A percentile compares a stretch with the other conserved stretches of the same genome.
Conservation (phyloP, 1,140 invertebrate genomes). For the Drosophila ananassae region DNA sequence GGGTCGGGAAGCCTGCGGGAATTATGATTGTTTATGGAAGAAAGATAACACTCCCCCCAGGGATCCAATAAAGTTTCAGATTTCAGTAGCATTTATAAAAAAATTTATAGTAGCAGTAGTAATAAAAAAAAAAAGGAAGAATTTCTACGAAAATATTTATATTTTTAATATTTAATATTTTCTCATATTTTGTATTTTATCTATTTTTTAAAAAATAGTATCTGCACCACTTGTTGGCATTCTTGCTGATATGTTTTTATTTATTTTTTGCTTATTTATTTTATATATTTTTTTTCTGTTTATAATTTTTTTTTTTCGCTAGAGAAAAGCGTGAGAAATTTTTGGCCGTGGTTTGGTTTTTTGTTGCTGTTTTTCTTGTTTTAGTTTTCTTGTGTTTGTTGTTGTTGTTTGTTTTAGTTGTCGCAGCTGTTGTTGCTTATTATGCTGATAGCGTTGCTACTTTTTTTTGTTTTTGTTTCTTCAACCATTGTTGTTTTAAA, state of each 20-base stretch:
- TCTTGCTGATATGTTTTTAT: constrained; percentile 27
- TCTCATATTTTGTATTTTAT: not conserved
- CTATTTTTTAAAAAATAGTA: constrained; percentile 10
- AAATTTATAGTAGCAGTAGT: too few species aligned
- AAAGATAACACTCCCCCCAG: constrained; percentile 9
- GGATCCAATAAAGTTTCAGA: not conserved
- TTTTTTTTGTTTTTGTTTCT: constrained; percentile 49
- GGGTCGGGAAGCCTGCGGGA: not conserved
- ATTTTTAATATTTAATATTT: not conserved
- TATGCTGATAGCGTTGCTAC: constrained; percentile 73
- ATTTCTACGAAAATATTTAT: not conserved
- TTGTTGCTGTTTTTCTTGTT: constrained; percentile 51
- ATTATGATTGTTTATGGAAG: not conserved
- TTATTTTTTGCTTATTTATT: constrained; percentile 15
- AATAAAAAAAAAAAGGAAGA: too few species aligned
- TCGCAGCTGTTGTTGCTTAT: constrained; percentile 60
- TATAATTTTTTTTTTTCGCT: constrained; percentile 27
- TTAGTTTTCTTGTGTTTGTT: constrained; percentile 41
- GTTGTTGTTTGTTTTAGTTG: constrained; percentile 47
- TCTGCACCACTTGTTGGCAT: constrained; percentile 17
- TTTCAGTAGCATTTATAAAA: not conserved
- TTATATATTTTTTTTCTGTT: constrained; percentile 20
- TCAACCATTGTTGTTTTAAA: constrained; percentile 19
- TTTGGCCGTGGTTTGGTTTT: constrained; percentile 75
- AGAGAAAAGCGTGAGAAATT: constrained; percentile 80